Conservation (phyloP, 2,888 invertebrate species). For the Flexamia atlantica region DNA sequence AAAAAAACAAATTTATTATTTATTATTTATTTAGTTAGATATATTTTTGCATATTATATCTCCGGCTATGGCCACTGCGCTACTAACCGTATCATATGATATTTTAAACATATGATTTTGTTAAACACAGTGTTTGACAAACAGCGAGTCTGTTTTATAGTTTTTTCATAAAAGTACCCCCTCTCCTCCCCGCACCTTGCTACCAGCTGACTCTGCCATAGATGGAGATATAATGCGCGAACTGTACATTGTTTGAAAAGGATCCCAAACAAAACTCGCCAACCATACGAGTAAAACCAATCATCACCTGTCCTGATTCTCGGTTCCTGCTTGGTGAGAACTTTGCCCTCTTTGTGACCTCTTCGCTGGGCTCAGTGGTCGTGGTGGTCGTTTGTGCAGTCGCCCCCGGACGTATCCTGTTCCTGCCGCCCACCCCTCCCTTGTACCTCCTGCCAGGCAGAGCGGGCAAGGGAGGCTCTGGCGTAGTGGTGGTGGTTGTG, state of each 20-base stretch:
- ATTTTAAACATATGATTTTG: no score
- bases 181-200: no score
- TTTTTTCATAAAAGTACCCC: no score
- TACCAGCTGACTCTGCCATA: no score
- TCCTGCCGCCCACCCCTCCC: slow-evolving; percentile 62
- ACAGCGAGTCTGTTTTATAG: no score
- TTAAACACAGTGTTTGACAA: no score
- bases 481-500: slow-evolving; percentile 71
- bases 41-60: no score
- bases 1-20: no score
- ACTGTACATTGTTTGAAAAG: not conserved
- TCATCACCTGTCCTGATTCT: slow-evolving; percentile 67
- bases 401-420: slow-evolving; percentile 44
- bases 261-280: not conserved
- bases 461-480: slow-evolving; percentile 63
- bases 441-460: slow-evolving; percentile 65
- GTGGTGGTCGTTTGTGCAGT: slow-evolving; percentile 56
- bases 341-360: slow-evolving; percentile 73
- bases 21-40: no score
- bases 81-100: no score
- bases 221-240: no score
- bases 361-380: slow-evolving; percentile 69
- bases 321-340: slow-evolving; percentile 70
- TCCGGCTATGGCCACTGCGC: no score
- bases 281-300: not conserved